Conservation (phyloP, 1,140 invertebrate species). For the Tribolium madens region DNA sequence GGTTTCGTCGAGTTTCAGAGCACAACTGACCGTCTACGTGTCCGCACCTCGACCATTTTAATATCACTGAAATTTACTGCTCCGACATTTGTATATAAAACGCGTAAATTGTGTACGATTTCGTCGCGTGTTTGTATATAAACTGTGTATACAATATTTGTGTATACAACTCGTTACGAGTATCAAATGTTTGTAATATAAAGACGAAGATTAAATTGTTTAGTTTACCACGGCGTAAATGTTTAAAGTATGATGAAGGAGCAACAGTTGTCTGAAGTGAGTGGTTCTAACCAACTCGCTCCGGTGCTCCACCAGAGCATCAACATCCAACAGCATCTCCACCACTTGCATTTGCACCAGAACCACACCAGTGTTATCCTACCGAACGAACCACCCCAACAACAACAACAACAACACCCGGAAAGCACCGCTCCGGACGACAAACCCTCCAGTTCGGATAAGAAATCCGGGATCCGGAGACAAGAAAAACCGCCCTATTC, state of each 20-base stretch:
- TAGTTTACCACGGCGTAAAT: conserved; percentile 62
- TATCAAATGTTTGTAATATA: conserved; percentile 64
- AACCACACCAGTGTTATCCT: conserved; percentile 60
- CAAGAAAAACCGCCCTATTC: conserved; percentile 97
- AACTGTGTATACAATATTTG: conserved; percentile 65
- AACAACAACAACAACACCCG: conserved; percentile 46
- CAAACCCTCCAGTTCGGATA: conserved; percentile 61
- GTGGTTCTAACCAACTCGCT: conserved; percentile 51
- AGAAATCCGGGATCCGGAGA: conserved; percentile 62
- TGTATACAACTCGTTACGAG: conserved; percentile 61
- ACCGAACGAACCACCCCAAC: conserved; percentile 54
- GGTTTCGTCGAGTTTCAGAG: conserved; percentile 12
- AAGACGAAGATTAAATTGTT: conserved; percentile 61
- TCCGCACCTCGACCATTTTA: conserved; percentile 50
- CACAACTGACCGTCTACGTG: conserved; percentile 41
- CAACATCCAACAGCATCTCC: conserved; percentile 61
- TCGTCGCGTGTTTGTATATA: conserved; percentile 63
- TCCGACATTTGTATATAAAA: conserved; percentile 62
- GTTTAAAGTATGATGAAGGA: conserved; percentile 66
- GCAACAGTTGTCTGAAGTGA: conserved; percentile 62
- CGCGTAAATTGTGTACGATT: conserved; percentile 62
- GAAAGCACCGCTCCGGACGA: conserved; percentile 56
- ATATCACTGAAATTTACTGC: conserved; percentile 60
- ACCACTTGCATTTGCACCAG: conserved; percentile 61
- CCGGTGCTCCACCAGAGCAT: conserved; percentile 59